These are phyloP conservation scores for Drosophila equinoxialis DNA, from an alignment of 1,140 invertebrate genomes.

Conservation along the genomic window DNA sequence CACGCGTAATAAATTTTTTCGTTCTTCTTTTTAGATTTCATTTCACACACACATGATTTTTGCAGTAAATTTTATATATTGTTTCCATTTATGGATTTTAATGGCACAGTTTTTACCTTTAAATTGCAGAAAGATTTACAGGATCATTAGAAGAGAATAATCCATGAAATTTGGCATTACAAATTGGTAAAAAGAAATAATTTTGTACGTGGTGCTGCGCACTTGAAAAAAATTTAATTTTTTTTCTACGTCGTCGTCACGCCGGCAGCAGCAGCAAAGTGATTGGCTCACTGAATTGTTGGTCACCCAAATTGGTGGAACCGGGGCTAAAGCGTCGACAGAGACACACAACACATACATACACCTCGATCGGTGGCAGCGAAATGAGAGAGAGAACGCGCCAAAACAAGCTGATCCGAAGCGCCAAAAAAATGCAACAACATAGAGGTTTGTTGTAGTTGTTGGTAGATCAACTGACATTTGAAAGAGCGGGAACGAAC, in stretches of 20 bases:
- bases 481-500: constrained; percentile 21
- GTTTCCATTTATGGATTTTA: constrained; percentile 4
- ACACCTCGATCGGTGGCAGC: neutral
- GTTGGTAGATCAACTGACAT: constrained; percentile 58
- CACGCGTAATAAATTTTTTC: constrained; percentile 59
- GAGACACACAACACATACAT: constrained; percentile 22
- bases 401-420: constrained; percentile 63
- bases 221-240: constrained; percentile 47
- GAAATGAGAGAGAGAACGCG: constrained; percentile 45
- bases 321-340: constrained; percentile 29
- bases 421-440: constrained; percentile 74
- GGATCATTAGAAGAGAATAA: constrained; percentile 24
- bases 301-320: constrained; percentile 49
- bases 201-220: constrained; percentile 28
- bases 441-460: constrained; percentile 38
- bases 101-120: constrained; percentile 52
- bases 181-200: constrained; percentile 20
- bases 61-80: constrained; percentile 9
- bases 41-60: constrained; percentile 37
- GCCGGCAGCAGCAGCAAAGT: constrained; percentile 48
- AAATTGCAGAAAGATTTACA: constrained; percentile 3
- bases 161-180: constrained; percentile 36
- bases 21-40: constrained; percentile 32
- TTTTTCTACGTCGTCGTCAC: constrained; percentile 58
- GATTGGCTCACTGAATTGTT: constrained; percentile 31